These are phyloP conservation scores for Sphaerophoria rueppellii DNA, from an alignment of 2,888 invertebrate species.

Conservation along the genomic window DNA sequence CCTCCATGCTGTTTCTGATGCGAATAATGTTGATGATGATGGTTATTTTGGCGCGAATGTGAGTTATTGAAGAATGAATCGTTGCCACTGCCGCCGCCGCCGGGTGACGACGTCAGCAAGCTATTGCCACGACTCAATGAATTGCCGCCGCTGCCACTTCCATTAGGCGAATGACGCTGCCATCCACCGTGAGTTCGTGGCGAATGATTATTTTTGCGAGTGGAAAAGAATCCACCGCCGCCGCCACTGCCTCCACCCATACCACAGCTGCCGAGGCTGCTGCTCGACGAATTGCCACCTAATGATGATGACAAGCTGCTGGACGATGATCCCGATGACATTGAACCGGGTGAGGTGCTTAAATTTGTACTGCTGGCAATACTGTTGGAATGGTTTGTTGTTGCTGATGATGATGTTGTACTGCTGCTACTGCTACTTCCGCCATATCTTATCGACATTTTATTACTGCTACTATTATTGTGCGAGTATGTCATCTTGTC, in stretches of 20 bases:
- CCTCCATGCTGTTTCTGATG: slow-evolving; percentile 60
- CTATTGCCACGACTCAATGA: slow-evolving; percentile 54
- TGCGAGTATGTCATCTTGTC: slow-evolving; percentile 82
- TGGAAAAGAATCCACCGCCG: slow-evolving; percentile 76
- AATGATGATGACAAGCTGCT: slow-evolving; percentile 76
- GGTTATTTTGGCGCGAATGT: slow-evolving; percentile 56
- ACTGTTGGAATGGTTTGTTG: slow-evolving; percentile 82
- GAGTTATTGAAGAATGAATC: slow-evolving; percentile 73
- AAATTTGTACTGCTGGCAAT: slow-evolving; percentile 82
- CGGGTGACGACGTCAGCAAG: slow-evolving; percentile 36
- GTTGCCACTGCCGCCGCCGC: slow-evolving; percentile 69
- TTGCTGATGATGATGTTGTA: slow-evolving; percentile 76
- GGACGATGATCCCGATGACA: slow-evolving; percentile 77
- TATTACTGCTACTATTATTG: slow-evolving; percentile 82
- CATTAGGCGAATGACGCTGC: slow-evolving; percentile 75
- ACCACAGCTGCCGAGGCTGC: slow-evolving; percentile 69
- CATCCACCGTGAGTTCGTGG: slow-evolving; percentile 74
- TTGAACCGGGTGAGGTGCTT: slow-evolving; percentile 71
- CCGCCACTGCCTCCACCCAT: slow-evolving; percentile 68
- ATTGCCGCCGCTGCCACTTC: slow-evolving; percentile 58
- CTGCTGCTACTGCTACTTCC: slow-evolving; percentile 79
- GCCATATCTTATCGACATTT: slow-evolving; percentile 76
- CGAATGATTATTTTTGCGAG: slow-evolving; percentile 76
- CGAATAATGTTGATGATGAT: slow-evolving; percentile 55
- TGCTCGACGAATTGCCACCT: slow-evolving; percentile 74